Evolutionary conservation across 2,888 invertebrate genomes (phyloP), one percentile per base, ranked within the genome.

Genomic region (Cordilura impudica): DNA sequence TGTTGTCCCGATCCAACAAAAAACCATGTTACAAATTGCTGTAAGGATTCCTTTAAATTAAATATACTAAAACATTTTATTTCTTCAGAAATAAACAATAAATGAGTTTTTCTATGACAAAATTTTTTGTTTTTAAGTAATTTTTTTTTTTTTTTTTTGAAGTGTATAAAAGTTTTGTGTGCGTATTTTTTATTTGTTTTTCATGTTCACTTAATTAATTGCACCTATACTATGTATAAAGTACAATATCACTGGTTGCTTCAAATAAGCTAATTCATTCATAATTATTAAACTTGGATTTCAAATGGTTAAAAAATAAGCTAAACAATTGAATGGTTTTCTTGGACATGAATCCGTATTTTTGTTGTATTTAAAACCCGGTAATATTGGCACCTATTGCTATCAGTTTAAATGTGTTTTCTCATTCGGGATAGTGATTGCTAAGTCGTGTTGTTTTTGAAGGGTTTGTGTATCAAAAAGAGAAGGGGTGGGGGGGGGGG

Each of bases 241-340:
- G 89, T 86, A 89, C 89, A 89, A 89, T 89, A 89, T 89, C 89
- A 89, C 89, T 89, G 89, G 88, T 89, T 89, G 89, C 88, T 89
- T 89, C 88, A 86, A 86, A 86, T 86, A 88, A 86, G 85, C 87
- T 87, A 87, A 84, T 83, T 85, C 83, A 83, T 85, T 85, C 84
- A 66, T 66, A 76, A 71, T 78, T 60, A 70, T 73, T 69, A 54
- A 80, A 69, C 65, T 69, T 74, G 49, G 29, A 51, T 72, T n/a
- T 56, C 43, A 70, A 71, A 0, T 21, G 31, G 7, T 23, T 26
- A n/a, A 23, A 26, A 26, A 16, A 26, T 26, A 53, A 53, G n/a
- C 26, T 26, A 53, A 53, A 53, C 16, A 53, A 26, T 26, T 39
- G 4, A 39, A 39, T n/a, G 35, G 35, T n/a, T 58, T 56, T 21